Base-by-base conservation (phyloP, 2,888 invertebrate species). In the Leucoptera coffeella region DNA sequence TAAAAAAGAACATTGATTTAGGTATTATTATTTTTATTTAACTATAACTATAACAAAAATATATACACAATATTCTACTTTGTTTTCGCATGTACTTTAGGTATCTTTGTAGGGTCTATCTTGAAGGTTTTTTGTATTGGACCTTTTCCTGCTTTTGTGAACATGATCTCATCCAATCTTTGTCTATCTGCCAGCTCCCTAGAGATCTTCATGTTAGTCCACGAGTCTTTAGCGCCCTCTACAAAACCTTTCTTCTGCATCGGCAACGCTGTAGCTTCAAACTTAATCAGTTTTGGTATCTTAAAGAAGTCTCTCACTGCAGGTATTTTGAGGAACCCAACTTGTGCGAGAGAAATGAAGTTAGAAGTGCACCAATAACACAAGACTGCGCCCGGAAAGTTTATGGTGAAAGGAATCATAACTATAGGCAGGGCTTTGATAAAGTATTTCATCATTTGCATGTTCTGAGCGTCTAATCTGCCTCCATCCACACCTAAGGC, bases 301-400 rank as follows among this genome's bases (percentile, higher is more conserved):
- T 85, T 82, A 32, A 89, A 87, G 41, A 77, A 83, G 2, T 74
- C 65, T 40, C 88, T 71, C 0, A 95, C 81, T 13, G 61, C 50
- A 6, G 90, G 86, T 33, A 87, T 72, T 57, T 76, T 83, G 9
- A 96, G 55, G 28, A 92, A 27, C 6, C 79, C 77, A 5, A 86
- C 88, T 79, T 94, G 93, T 1, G 73, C 34, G 3, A 96, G 52
- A 0, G 93, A 91, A 35, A 93, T 79, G 24, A 86, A 76, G 52
- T 96, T 96, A 38, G 83, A 85, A 14, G 88, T 80, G 10, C 80
- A 76, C 95, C 95, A 96, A 48, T 96, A 96, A 15, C 85, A 81
- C 22, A 92, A 69, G 43, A 96, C 82, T 1, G 86, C 92, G 11
- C 87, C 82, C 8, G 92, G 88, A 45, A 95, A 95, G 47, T 87